Percentiles rank a stretch among this genome's conserved stretches.
Conservation (phyloP, 2,113 vertebrate species). For the Microcebus griseorufus region DNA sequence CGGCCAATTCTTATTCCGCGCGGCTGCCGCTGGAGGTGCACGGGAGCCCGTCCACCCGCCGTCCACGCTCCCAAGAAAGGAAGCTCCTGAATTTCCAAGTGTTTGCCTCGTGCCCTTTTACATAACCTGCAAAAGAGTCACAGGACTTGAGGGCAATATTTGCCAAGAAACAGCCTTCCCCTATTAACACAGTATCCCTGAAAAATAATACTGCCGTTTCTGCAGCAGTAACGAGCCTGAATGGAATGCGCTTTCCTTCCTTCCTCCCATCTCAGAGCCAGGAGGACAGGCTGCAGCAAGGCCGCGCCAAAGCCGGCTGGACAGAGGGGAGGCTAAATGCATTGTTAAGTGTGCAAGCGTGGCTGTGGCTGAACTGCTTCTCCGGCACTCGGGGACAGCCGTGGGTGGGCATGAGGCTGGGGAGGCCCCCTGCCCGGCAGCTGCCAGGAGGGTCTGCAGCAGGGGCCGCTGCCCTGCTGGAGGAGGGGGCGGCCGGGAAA, state of each 20-base stretch:
- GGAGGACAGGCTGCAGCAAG: accelerated
- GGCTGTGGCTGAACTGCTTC: background rate
- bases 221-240: background rate
- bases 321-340: background rate
- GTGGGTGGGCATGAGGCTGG: accelerated
- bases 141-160: constrained; percentile 28
- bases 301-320: background rate
- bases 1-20: background rate
- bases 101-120: constrained; percentile 58
- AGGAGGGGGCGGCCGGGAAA: constrained; percentile 41
- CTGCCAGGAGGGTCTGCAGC: background rate
- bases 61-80: background rate
- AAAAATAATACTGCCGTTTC: background rate
- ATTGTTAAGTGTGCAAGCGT: background rate
- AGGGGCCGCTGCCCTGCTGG: background rate
- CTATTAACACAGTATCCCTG: background rate
- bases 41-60: background rate
- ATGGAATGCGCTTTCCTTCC: background rate
- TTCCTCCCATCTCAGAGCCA: background rate
- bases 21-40: background rate
- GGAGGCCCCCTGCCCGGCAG: accelerated
- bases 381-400: background rate
- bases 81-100: background rate
- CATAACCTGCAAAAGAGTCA: constrained; percentile 8
- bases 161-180: constrained; percentile 59